phyloP scores from a whole-genome alignment of 2,797 vertebrate genomes.

The Melanotaenia parkinsoni region DNA sequence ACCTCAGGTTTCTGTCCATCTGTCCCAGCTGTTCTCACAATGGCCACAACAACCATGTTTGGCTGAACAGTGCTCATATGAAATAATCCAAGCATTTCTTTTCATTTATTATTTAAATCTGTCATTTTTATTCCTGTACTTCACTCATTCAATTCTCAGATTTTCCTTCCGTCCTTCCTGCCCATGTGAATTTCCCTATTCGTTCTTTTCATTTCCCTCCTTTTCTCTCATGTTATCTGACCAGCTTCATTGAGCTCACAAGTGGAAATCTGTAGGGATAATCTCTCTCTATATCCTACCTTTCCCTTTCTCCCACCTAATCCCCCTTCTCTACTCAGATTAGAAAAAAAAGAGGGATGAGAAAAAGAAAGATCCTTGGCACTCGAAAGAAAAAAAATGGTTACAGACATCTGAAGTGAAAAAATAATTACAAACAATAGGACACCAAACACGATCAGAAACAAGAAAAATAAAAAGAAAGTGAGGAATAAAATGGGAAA shows the following conservation, averaged over 20 bases:
- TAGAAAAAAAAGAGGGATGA: constrained; percentile 67
- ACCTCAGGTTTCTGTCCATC: constrained; percentile 35
- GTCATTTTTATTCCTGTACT: not conserved
- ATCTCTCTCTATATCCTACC: constrained; percentile 61
- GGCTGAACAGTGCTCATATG: constrained; percentile 16
- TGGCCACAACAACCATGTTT: constrained; percentile 17
- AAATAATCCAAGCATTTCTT: constrained; percentile 24
- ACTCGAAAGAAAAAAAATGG: constrained; percentile 16
- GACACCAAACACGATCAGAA: no score
- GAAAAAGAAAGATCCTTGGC: constrained; percentile 34
- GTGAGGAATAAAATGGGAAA: no score
- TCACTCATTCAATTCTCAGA: not conserved
- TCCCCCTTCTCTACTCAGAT: constrained; percentile 60
- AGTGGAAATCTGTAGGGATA: constrained; percentile 66
- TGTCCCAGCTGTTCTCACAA: constrained; percentile 27
- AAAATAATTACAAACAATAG: no score
- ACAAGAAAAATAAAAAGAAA: no score
- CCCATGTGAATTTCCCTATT: not conserved
- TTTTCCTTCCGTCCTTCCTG: constrained; percentile 9
- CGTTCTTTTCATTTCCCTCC: constrained; percentile 29
- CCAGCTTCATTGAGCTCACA: constrained; percentile 45
- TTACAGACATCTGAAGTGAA: not conserved
- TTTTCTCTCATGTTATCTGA: constrained; percentile 35
- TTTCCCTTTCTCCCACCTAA: constrained; percentile 57
- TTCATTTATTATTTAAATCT: constrained; percentile 3